Base-by-base conservation (phyloP, 2,888 invertebrate genomes). In the Netelia melanura region DNA sequence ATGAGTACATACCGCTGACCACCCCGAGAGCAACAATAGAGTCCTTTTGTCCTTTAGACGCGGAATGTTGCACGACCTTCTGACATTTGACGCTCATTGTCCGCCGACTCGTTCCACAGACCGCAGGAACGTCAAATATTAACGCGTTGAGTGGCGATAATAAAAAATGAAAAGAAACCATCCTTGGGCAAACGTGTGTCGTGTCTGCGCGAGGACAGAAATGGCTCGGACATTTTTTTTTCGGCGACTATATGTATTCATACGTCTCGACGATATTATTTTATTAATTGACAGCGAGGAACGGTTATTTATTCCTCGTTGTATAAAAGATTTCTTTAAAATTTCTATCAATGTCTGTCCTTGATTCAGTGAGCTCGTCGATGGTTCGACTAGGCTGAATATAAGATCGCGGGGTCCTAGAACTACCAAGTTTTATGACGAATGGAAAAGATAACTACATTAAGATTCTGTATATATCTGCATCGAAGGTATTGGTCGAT, bases 11-110 rank as follows among this genome's bases (percentile, higher is more conserved):
- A 14, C 14, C 48, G 48, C 48, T 38, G 23, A 62, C 30, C 74
- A 64, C 62, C 30, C 23, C 48, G 25, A 38, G 65, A 11, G 48
- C 56, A 75, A 79, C 71, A 71, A 23, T 54, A 75, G 71, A 67
- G 75, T 64, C 80, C 14, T 75, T 80, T 83, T 83, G 79, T 79
- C 75, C 68, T 79, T 23, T 30, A 70, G 52, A 76, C n/a, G 48
- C 6, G 44, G 56, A 64, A 71, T 79, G n/a, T 62, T 23, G 54
- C 17, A 14, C 48, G 44, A 30, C 65, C 65, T 67, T 52, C 54
- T 65, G 71, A 62, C 70, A 52, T 81, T 76, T 70, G 65, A 62
- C 25, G 38, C 17, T 17, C 6, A 38, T 2, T 54, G 56, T 74
- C 67, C 61, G 67, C 30, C 61, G 30, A 48, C 68, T 72, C 38